Percentiles rank a stretch among this genome's conserved stretches.
phyloP scores from a whole-genome alignment of 2,113 vertebrate genomes.

The Cariama cristata region DNA sequence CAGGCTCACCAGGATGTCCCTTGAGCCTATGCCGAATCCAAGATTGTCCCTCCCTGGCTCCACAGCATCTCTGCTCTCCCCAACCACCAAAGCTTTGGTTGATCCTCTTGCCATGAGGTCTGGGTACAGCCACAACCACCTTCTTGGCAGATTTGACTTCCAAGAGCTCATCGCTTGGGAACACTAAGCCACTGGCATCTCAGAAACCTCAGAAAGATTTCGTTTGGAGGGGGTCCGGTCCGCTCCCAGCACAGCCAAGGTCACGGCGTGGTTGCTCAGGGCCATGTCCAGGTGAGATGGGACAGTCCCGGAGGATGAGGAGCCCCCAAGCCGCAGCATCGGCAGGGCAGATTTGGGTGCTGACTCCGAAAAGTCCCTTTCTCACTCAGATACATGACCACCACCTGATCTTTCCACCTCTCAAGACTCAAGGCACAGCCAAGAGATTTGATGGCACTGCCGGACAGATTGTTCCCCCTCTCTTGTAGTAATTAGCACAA shows the following conservation, averaged over 20 bases:
- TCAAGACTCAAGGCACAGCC: neutral
- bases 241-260: rapidly evolving
- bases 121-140: neutral
- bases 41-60: neutral
- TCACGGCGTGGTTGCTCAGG: neutral
- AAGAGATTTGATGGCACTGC: neutral
- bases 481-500: neutral
- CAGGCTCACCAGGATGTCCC: neutral
- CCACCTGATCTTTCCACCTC: neutral
- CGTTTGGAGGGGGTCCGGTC: neutral
- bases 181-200: neutral
- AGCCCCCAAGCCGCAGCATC: neutral
- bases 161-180: neutral
- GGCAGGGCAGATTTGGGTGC: neutral
- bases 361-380: neutral
- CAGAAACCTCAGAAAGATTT: neutral
- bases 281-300: rapidly evolving
- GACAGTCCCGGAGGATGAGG: neutral
- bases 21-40: neutral
- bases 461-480: neutral
- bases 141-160: neutral
- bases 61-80: neutral
- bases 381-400: neutral
- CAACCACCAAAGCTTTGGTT: neutral
- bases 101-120: neutral